phyloP scores from a whole-genome alignment of 2,797 vertebrate genomes.

The Molossus alvarezi region DNA sequence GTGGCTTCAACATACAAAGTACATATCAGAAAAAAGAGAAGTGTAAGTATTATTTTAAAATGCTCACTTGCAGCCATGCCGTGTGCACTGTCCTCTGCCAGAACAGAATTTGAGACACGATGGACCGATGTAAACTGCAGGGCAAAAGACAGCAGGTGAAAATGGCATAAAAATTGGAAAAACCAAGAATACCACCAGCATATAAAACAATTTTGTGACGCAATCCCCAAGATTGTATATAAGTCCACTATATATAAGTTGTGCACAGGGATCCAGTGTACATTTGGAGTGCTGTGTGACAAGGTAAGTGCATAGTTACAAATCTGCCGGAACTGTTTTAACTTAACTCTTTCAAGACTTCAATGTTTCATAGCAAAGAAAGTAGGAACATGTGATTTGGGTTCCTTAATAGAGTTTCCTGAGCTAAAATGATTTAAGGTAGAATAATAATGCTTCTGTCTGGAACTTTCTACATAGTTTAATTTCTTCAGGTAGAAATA shows the following conservation, averaged over 20 bases:
- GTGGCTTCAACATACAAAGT: slow-evolving; percentile 21
- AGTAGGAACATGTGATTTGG: slow-evolving; percentile 3
- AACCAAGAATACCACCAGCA: neutral
- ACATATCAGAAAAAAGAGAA: slow-evolving; percentile 58
- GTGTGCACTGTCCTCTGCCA: slow-evolving; percentile 97
- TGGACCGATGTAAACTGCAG: slow-evolving; percentile 97
- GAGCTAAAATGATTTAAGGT: slow-evolving; percentile 40
- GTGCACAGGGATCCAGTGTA: neutral
- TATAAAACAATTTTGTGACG: neutral
- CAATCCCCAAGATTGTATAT: neutral
- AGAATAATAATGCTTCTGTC: neutral
- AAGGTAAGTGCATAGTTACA: neutral
- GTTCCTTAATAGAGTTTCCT: slow-evolving; percentile 35
- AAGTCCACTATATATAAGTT: neutral
- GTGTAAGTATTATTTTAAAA: slow-evolving; percentile 49
- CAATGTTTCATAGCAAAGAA: slow-evolving; percentile 49
- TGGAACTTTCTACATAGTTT: neutral
- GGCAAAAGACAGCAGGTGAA: slow-evolving; percentile 81
- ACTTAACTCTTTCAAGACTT: slow-evolving; percentile 60
- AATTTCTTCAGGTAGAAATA: slow-evolving; percentile 52
- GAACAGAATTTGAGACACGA: slow-evolving; percentile 98
- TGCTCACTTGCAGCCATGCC: slow-evolving; percentile 98
- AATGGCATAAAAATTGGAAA: neutral
- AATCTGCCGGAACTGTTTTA: neutral
- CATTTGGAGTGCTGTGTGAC: neutral